Conservation (phyloP, 2,888 invertebrate genomes). For the Drosophila suboccidentalis region DNA sequence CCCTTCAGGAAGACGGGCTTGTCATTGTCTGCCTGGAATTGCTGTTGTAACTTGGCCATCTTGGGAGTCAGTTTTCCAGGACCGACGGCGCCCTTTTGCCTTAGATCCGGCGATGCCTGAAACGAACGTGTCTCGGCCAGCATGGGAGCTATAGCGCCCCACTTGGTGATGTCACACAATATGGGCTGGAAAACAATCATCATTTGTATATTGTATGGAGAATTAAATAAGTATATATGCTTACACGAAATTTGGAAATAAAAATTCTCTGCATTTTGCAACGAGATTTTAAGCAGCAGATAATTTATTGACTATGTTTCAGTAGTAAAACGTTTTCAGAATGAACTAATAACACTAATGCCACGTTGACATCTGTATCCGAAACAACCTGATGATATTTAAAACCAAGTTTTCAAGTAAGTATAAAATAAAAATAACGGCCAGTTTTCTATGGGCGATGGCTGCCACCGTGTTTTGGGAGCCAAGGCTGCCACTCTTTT, state of each 20-base stretch:
- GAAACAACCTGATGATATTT: not conserved
- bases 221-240: constrained; percentile 17
- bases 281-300: constrained; percentile 11
- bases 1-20: constrained; percentile 87
- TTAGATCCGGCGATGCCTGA: constrained; percentile 20
- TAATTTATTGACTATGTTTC: constrained; percentile 5
- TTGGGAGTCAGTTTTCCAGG: constrained; percentile 57
- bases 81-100: constrained; percentile 14
- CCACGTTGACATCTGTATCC: not conserved
- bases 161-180: constrained; percentile 20
- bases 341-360: not conserved
- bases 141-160: constrained; percentile 12
- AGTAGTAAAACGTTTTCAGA: constrained; percentile 13
- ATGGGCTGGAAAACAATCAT: constrained; percentile 44
- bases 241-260: constrained; percentile 51
- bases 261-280: constrained; percentile 60
- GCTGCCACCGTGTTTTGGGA: no score
- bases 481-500: no score
- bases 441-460: no score
- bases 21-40: constrained; percentile 85
- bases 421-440: not conserved
- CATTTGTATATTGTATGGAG: not conserved
- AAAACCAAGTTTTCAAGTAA: not conserved
- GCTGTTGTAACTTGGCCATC: constrained; percentile 68
- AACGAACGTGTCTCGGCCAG: constrained; percentile 23